Evolutionary conservation across 1,140 invertebrate species (phyloP).

Genomic region (Nylanderia fulva): DNA sequence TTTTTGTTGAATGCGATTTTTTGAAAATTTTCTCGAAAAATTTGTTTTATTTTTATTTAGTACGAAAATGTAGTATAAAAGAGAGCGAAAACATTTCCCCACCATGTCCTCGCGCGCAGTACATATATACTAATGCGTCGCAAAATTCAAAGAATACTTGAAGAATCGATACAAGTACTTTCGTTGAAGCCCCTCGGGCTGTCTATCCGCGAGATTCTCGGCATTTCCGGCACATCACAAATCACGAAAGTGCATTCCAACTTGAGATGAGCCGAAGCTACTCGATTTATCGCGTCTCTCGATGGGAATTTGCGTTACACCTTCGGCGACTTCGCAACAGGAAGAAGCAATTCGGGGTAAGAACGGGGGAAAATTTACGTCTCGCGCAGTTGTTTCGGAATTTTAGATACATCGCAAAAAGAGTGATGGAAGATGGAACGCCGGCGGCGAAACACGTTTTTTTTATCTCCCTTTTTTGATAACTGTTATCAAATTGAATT

Average conservation of each 20-base stretch:
- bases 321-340: conserved; percentile 16
- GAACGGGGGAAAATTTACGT: conserved; percentile 41
- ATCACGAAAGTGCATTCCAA: conserved; percentile 60
- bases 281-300: conserved; percentile 46
- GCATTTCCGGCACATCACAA: conserved; percentile 52
- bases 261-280: conserved; percentile 46
- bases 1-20: neutral
- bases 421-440: neutral
- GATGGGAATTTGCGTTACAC: conserved; percentile 45
- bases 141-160: conserved; percentile 12
- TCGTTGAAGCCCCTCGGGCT: conserved; percentile 16
- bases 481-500: conserved; percentile 18
- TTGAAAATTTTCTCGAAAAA: neutral
- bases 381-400: conserved; percentile 42
- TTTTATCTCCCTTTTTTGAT: neutral
- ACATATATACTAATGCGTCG: neutral
- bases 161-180: conserved; percentile 16
- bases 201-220: conserved; percentile 44
- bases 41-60: neutral
- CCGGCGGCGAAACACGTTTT: neutral
- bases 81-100: neutral
- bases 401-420: conserved; percentile 23
- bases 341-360: conserved; percentile 39
- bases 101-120: neutral
- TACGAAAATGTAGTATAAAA: neutral